Base-by-base conservation (phyloP, 2,888 invertebrate species). In the Ornithoptera alexandrae region DNA sequence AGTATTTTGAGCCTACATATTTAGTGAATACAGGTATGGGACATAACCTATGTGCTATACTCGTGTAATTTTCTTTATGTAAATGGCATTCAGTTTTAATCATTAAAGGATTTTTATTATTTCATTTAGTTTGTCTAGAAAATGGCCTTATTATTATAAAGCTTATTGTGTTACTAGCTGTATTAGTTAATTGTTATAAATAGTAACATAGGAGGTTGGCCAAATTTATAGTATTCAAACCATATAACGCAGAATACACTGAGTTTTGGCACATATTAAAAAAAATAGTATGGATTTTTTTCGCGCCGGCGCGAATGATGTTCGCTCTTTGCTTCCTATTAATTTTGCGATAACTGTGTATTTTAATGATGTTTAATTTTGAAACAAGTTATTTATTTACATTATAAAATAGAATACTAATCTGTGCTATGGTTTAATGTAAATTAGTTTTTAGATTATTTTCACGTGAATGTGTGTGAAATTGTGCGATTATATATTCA, bases 261-360 rank as follows among this genome's bases (percentile, higher is more conserved):
- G 46, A 20, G 22, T 53, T 53, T n/a, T 6, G 46, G 22, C 53
- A 18, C 42, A 53, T 24, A 65, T 67, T 67, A 67, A 70, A 73
- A 73, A 70, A 65, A n/a, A 57, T 61, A 62, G 72, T 90, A 89
- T 88, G 84, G 90, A 90, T 90, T 91, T 89, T 53, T 90, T 91
- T 91, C 90, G 90, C 92, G 89, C 91, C 90, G 90, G 90, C 92
- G 90, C 92, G 89, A 89, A 90, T 81, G 84, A 84, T 79, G 82
- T 80, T 83, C 78, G 77, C 78, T 74, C 73, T 68, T 64, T 72
- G 72, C 74, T 60, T 65, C 58, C 70, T 65, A 10, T 69, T 70
- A 67, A 67, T 73, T 73, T 63, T 57, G 68, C 62, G 70, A 71
- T 70, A 71, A 67, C 59, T 20, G 22, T 42, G 10, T 64, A 42